A percentile compares a stretch with the other conserved stretches of the same genome.
phyloP scores from a whole-genome alignment of 92 coral and sea anemone species.

The Epizoanthus ramosus region DNA sequence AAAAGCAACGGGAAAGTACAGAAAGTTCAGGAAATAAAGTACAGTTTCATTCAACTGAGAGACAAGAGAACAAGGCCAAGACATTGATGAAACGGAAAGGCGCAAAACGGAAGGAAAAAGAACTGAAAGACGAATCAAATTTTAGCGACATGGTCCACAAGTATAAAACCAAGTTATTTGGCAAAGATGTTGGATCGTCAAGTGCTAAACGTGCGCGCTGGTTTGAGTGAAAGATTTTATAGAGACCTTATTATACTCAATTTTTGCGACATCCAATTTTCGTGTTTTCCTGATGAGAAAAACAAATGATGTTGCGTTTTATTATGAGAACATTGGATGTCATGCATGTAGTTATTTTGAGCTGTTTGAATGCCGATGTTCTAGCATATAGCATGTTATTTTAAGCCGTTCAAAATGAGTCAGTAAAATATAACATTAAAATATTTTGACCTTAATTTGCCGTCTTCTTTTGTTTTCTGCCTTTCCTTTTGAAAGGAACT shows the following conservation, averaged over 20 bases:
- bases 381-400: too few relatives aligned
- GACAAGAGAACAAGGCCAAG: neutral
- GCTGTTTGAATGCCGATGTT: too few relatives aligned
- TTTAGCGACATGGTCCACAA: conserved; percentile 83
- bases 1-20: neutral
- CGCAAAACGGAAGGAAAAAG: conserved; percentile 59
- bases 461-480: too few relatives aligned
- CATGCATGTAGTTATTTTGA: too few relatives aligned
- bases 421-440: too few relatives aligned
- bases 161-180: conserved; percentile 88
- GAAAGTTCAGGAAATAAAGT: neutral
- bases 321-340: too few relatives aligned
- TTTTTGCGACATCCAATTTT: neutral
- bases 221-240: conserved; percentile 49
- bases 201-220: conserved; percentile 65
- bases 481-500: too few relatives aligned
- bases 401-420: too few relatives aligned
- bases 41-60: neutral
- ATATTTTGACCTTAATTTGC: too few relatives aligned
- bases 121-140: conserved; percentile 72
- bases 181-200: conserved; percentile 49
- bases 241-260: neutral
- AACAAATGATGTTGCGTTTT: too few relatives aligned
- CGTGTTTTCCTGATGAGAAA: too few relatives aligned
- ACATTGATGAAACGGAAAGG: conserved; percentile 36